Conservation (phyloP, 2,888 invertebrate species). For the Steromphala cineraria region DNA sequence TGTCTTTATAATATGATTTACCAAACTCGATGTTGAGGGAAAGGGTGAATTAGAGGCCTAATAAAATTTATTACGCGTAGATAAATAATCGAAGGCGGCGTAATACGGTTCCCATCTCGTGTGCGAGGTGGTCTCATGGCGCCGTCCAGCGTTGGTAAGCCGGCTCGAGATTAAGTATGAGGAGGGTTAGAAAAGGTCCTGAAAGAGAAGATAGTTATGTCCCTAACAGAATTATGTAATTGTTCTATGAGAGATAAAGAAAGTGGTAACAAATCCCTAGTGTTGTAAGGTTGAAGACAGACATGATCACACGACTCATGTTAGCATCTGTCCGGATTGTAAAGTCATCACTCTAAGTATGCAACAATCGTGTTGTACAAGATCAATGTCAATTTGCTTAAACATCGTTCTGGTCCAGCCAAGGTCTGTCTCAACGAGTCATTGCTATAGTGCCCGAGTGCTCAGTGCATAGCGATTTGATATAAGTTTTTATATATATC, state of each 20-base stretch:
- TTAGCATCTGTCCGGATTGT: too few species aligned
- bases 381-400: too few species aligned
- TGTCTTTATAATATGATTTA: slow-evolving; percentile 42
- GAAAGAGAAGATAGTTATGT: background rate
- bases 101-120: slow-evolving; percentile 6
- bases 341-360: too few species aligned
- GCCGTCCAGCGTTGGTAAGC: background rate
- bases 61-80: slow-evolving; percentile 41
- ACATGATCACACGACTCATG: too few species aligned
- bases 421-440: too few species aligned
- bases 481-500: too few species aligned
- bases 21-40: slow-evolving; percentile 28
- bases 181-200: background rate
- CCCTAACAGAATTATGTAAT: background rate
- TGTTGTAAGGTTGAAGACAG: background rate
- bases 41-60: slow-evolving; percentile 40
- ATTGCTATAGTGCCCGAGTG: too few species aligned
- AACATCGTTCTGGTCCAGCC: too few species aligned
- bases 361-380: too few species aligned
- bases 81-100: slow-evolving; percentile 41
- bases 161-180: background rate
- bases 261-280: background rate
- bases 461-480: too few species aligned
- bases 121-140: background rate
- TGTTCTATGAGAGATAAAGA: background rate